phyloP scores from a whole-genome alignment of 2,888 invertebrate species.

The Pseudanteris insignis region DNA sequence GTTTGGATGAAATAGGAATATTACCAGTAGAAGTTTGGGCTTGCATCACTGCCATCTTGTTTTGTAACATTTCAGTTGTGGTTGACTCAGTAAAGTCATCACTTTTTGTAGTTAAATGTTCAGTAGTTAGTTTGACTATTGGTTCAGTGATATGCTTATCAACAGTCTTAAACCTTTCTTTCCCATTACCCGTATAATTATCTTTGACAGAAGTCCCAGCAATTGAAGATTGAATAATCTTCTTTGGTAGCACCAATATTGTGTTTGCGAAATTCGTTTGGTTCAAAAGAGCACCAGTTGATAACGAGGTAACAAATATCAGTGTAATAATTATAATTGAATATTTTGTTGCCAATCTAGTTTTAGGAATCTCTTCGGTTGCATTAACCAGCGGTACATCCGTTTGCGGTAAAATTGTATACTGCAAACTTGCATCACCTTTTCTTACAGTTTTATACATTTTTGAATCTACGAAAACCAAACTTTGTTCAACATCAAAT shows the following conservation, averaged over 20 bases:
- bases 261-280: slow-evolving; percentile 51
- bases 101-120: slow-evolving; percentile 10
- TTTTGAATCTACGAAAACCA: slow-evolving; percentile 49
- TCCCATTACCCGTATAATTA: slow-evolving; percentile 1
- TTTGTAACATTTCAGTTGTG: slow-evolving; percentile 3
- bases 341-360: slow-evolving; percentile 48
- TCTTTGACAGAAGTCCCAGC: slow-evolving; percentile 2
- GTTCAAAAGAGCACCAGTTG: slow-evolving; percentile 50
- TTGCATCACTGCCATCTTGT: slow-evolving; percentile 1
- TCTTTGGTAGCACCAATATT: slow-evolving; percentile 34
- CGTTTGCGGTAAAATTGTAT: slow-evolving; percentile 78
- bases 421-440: slow-evolving; percentile 79
- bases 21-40: slow-evolving; percentile 22
- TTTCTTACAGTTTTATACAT: slow-evolving; percentile 82
- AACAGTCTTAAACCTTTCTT: slow-evolving; percentile 7
- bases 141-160: slow-evolving; percentile 7
- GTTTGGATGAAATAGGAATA: not conserved
- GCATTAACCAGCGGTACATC: slow-evolving; percentile 61
- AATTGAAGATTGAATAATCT: slow-evolving; percentile 15
- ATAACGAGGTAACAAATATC: slow-evolving; percentile 45
- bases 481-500: too few species aligned
- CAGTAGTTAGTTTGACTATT: slow-evolving; percentile 12
- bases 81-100: slow-evolving; percentile 4
- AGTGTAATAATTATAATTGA: slow-evolving; percentile 48
- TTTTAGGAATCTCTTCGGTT: slow-evolving; percentile 42